Evolutionary conservation across 2,797 vertebrate species (phyloP), one percentile per base, ranked within the genome.

Genomic region (Triplophysa bombifrons): DNA sequence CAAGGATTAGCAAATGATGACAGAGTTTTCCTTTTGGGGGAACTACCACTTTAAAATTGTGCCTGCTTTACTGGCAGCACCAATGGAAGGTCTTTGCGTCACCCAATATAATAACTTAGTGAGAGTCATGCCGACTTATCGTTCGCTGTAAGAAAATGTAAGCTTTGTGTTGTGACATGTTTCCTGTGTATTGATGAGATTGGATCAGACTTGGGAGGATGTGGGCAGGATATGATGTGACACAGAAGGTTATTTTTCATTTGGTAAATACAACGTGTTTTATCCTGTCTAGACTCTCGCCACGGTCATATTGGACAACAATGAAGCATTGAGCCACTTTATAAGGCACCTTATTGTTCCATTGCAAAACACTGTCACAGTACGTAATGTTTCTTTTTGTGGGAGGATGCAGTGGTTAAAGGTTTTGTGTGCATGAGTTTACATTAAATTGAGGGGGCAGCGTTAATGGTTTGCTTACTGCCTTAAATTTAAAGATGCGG

Each of bases 221-320:
- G 72, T 82, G 66, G 82, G 74, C 71, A 78, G 74, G 61, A 78
- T 80, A 61, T 80, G 80, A 82, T 74, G 78, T 77, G 74, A 67
- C 80, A 72, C 30, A 17, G 46, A 72, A 70, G 50, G 53, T 53
- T 85, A 80, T 82, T 77, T 84, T 77, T 80, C 58, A 9, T 76
- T 79, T 72, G 30, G 66, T 75, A 82, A 85, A 84, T 75, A 72
- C 60, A 82, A 69, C 61, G 48, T 78, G 68, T 76, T 30, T 74
- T n/a, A 76, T 65, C 67, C 48, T 61, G 66, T 78, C 78, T 82
- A 82, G 80, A 78, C 58, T 30, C 6, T 27, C 50, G 51, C 56
- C 53, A 38, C 14, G n/a, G 60, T 46, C 53, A 63, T 66, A 38
- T 38, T 63, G 51, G 34, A 34, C 17, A 72, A 56, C 48, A 72